Base-by-base conservation (phyloP, 2,888 invertebrate genomes). In the Polymixis lichenea region DNA sequence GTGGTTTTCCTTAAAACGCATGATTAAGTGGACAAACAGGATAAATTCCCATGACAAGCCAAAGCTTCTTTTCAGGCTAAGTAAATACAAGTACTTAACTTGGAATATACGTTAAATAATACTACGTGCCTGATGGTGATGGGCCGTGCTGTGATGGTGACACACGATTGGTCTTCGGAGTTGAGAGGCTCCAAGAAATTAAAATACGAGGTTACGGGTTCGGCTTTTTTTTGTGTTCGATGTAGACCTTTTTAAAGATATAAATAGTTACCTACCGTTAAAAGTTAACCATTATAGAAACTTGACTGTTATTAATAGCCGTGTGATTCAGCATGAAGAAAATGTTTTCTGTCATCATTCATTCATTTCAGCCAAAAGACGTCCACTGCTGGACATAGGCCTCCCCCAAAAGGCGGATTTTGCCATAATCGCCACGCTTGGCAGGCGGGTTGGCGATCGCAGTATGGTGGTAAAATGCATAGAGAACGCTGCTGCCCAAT, bases 1-100 rank as follows among this genome's bases (percentile, higher is more conserved):
- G 73, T 28, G 76, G 65, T 80, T 83, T 83, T 80, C 83, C 83
- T 76, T 62, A 5, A 72, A 55, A 70, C 51, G 60, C 28, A 56
- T 49, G 56, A 71, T 72, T 17, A 60, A n/a, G 51, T 28, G 51
- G 43, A 83, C 73, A 83, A 83, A 83, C 80, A 83, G 83, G 83
- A 84, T 51, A 80, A 80, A 77, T 66, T 75, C 64, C 69, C 22
- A 68, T 81, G 68, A 55, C 61, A 60, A 25, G 7, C 15, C 11
- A 8, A 49, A 60, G 25, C 17, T 66, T 19, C 6, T 22, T 53
- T 75, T 46, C 75, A 28, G 28, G 11, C 15, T 2, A 32, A 64
- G 2, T 51, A 9, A 43, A 28, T 19, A 15, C 55, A n/a, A 58
- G 4, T 46, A 58, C n/a, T 11, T 43, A 64, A 67, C 49, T n/a